Percentiles rank a stretch among this genome's conserved stretches.
Evolutionary conservation across 2,113 vertebrate species (phyloP).

Genomic region (Gobius niger): DNA sequence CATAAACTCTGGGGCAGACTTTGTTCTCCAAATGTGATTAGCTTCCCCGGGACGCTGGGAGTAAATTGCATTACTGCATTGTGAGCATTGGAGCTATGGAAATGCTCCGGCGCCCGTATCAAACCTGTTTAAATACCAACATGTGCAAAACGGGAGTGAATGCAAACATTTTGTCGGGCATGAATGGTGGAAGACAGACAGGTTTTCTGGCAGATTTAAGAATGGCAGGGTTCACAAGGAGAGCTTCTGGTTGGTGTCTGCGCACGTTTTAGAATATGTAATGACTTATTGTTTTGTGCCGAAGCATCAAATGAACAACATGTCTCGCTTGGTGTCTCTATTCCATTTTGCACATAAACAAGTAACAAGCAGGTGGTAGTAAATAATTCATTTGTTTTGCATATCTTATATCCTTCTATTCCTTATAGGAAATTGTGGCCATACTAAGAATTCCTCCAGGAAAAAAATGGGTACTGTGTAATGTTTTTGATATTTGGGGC

Average conservation of each 20-base stretch:
- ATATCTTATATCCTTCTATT: conserved; percentile 20
- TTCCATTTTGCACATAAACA: conserved; percentile 14
- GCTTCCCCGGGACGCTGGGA: conserved; percentile 63
- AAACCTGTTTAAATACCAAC: conserved; percentile 76
- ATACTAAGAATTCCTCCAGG: not conserved
- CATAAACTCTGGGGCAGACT: conserved; percentile 72
- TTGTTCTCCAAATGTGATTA: conserved; percentile 84
- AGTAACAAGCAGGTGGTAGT: conserved; percentile 30
- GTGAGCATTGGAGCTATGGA: conserved; percentile 68
- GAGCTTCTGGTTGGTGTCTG: conserved; percentile 49
- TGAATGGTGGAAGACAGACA: conserved; percentile 59
- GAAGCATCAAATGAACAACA: conserved; percentile 23
- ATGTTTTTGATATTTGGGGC: too few species aligned
- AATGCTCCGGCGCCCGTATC: conserved; percentile 69
- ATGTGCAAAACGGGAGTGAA: conserved; percentile 59
- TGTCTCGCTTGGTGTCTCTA: conserved; percentile 7
- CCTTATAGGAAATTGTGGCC: conserved; percentile 17
- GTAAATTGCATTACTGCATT: conserved; percentile 82
- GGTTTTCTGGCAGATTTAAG: conserved; percentile 40
- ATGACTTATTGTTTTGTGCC: conserved; percentile 49
- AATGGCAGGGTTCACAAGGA: conserved; percentile 21
- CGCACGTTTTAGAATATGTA: conserved; percentile 52
- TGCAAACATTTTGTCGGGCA: conserved; percentile 70
- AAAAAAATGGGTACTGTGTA: too few species aligned
- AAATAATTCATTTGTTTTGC: conserved; percentile 47